Percentiles rank a stretch among this genome's conserved stretches.
Evolutionary conservation across 2,888 invertebrate species (phyloP).

Genomic region (Microctonus brassicae): DNA sequence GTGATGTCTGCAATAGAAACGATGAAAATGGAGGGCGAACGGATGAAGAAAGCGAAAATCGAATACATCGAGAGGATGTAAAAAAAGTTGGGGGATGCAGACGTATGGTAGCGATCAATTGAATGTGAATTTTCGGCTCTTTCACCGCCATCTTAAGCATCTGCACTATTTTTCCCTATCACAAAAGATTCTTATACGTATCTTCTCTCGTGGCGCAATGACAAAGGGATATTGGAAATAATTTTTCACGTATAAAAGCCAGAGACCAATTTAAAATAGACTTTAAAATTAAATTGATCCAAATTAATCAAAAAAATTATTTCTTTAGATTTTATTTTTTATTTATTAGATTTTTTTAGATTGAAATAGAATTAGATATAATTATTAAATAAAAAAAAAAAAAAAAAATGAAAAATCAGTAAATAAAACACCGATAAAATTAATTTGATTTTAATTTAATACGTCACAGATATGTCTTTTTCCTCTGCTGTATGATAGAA

Average conservation of each 20-base stretch:
- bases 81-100: constrained; percentile 50
- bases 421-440: neutral
- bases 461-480: neutral
- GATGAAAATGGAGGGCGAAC: constrained; percentile 44
- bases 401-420: no score
- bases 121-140: constrained; percentile 51
- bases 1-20: constrained; percentile 14
- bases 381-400: no score
- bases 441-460: neutral
- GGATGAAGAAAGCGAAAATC: constrained; percentile 44
- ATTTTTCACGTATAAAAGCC: constrained; percentile 17
- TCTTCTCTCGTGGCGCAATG: constrained; percentile 11
- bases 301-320: constrained; percentile 16
- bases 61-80: constrained; percentile 44
- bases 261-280: neutral
- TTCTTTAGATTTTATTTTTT: neutral
- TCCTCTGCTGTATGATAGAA: no score
- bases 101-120: constrained; percentile 51
- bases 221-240: constrained; percentile 31
- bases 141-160: constrained; percentile 33
- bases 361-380: no score
- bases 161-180: constrained; percentile 10
- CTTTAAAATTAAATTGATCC: constrained; percentile 1
- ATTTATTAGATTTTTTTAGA: no score
- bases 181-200: constrained; percentile 8